Base-by-base conservation (phyloP, 1,140 invertebrate species). In the Pseudomyrmex dendroicus region DNA sequence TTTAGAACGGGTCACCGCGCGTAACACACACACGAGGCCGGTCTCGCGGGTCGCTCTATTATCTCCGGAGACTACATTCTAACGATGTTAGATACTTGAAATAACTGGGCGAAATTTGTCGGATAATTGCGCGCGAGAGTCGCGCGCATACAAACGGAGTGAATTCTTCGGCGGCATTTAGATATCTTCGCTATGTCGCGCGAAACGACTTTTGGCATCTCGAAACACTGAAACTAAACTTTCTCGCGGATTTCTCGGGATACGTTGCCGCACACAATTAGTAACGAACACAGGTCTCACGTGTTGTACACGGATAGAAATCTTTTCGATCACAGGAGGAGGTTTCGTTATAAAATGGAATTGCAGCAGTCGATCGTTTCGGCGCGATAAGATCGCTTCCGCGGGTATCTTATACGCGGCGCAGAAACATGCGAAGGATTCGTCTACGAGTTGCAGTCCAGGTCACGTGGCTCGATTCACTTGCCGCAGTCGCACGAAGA, bases 401-500 rank as follows among this genome's bases (percentile, higher is more conserved):
- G 70, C 22, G 59, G 57, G 25, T 67, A 66, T 56, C 64, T 12
- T 17, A 59, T 48, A 72, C 10, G 35, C 57, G 17, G 12, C 7
- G 20, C 15, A 13, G 73, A 63, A 35, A 77, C 73, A 72, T 59
- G 66, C 73, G 66, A 46, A 67, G 48, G 5, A 44, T 22, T 59
- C 12, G 52, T 48, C 52, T 56, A 57, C 73, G 22, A 57, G 73
- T 35, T 35, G 35, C 35, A 35, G 35, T 0, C 35, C n/a, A 20
- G 52, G 70, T 85, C 78, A 59, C 70, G 70, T 85, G 70, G 61
- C 62, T 13, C 61, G 46, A 84, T 84, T 78, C 82, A 84, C 82
- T 70, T 83, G 82, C 73, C 25, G 70, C 52, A 50, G 57, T 64
- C 44, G 61, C 68, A 46, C 82, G 86, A 89, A 89, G 86, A 89